Evolutionary conservation across 2,113 vertebrate species (phyloP).

Genomic region (Mastomys coucha): DNA sequence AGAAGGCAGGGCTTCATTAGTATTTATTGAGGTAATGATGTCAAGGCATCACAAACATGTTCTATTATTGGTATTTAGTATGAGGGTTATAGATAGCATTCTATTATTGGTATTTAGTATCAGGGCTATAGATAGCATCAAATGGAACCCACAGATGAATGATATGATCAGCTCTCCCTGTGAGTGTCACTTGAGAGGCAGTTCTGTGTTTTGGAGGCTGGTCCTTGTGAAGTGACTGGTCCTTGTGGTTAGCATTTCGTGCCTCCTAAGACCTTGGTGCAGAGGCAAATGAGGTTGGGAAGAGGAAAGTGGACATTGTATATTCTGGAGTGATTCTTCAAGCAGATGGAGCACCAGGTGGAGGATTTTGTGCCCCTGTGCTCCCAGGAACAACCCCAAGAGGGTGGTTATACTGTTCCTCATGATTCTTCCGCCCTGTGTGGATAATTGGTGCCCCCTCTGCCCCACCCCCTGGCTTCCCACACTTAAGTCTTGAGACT

Average conservation of each 20-base stretch:
- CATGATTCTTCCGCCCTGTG: background rate
- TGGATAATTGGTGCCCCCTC: background rate
- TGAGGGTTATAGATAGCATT: background rate
- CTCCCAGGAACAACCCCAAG: background rate
- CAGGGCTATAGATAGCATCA: background rate
- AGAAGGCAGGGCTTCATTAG: constrained; percentile 1
- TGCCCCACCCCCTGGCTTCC: background rate
- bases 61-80: constrained; percentile 6
- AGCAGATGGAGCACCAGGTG: background rate
- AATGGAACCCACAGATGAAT: constrained; percentile 13
- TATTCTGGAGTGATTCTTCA: background rate
- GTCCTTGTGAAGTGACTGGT: background rate
- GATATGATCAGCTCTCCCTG: background rate
- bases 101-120: constrained; percentile 21
- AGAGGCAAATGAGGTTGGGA: background rate
- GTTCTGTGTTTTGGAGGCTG: constrained; percentile 23
- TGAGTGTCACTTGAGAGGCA: constrained; percentile 8
- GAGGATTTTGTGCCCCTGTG: background rate
- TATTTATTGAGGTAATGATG: background rate
- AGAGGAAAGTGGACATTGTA: background rate
- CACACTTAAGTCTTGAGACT: constrained; percentile 14
- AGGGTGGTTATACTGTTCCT: background rate
- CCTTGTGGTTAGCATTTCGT: background rate
- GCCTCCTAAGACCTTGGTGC: background rate
- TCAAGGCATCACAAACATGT: background rate